A percentile compares a stretch with the other conserved stretches of the same genome.
phyloP scores from a whole-genome alignment of 2,888 invertebrate genomes.

The Glyphotaelius pellucidus region DNA sequence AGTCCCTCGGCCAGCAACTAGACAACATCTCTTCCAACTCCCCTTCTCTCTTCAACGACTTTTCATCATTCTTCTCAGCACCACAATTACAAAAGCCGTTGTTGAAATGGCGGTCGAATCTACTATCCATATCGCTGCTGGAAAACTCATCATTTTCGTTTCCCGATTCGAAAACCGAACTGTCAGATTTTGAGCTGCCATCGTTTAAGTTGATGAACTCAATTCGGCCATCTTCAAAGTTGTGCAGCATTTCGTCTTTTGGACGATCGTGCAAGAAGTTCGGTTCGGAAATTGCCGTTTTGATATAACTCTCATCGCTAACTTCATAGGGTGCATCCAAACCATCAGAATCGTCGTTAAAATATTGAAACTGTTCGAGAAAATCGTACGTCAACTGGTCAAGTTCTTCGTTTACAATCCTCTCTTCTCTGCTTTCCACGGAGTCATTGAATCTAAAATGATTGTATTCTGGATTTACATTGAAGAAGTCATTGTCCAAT shows the following conservation, averaged over 20 bases:
- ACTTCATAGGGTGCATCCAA: neutral
- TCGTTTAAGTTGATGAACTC: neutral
- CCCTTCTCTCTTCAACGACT: neutral
- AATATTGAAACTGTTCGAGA: slow-evolving; percentile 12
- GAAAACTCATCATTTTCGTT: neutral
- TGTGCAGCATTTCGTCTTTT: neutral
- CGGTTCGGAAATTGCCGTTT: neutral
- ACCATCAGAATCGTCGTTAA: slow-evolving; percentile 11
- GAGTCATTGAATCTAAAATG: neutral
- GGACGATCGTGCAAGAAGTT: neutral
- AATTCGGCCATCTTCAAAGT: neutral
- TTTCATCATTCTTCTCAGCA: slow-evolving; percentile 6
- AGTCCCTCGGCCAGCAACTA: slow-evolving; percentile 91
- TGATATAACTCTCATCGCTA: neutral
- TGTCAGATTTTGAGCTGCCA: too few species aligned
- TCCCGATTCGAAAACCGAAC: neutral
- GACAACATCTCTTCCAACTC: slow-evolving; percentile 73
- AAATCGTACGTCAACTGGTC: slow-evolving; percentile 40
- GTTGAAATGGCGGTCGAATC: neutral
- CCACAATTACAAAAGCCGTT: slow-evolving; percentile 3
- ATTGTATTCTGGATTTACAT: neutral
- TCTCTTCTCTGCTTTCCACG: neutral
- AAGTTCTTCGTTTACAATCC: neutral
- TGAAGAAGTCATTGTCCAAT: slow-evolving; percentile 20
- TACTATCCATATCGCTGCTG: neutral